A percentile compares a stretch with the other conserved stretches of the same genome.
Evolutionary conservation across 2,797 vertebrate genomes (phyloP).

Genomic region (Natrix natrix): DNA sequence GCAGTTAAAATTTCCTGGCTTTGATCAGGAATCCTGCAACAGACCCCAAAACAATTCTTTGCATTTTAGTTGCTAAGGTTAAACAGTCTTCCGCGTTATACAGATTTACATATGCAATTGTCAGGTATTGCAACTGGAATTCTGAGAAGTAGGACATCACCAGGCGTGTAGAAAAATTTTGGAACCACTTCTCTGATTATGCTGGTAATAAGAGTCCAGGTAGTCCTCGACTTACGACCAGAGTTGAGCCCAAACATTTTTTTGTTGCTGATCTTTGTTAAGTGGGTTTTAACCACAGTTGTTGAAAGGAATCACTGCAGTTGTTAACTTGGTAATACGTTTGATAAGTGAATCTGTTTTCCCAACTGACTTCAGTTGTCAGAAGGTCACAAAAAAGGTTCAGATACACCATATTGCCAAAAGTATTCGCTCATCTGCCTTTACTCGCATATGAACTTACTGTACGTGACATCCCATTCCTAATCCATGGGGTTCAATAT

Average conservation of each 20-base stretch:
- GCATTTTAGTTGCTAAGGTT: background rate
- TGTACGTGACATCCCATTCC: no score
- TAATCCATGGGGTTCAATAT: no score
- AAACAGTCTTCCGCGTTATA: background rate
- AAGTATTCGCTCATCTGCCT: no score
- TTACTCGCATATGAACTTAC: no score
- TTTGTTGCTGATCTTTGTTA: background rate
- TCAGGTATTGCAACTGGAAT: background rate
- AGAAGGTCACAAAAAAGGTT: background rate
- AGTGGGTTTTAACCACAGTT: background rate
- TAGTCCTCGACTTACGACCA: background rate
- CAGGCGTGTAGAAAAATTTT: background rate
- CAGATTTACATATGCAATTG: background rate
- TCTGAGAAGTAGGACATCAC: background rate
- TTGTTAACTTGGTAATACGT: background rate
- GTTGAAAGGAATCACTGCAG: background rate
- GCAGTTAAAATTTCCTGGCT: accelerated
- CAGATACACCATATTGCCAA: no score
- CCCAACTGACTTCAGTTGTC: background rate
- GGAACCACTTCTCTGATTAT: background rate
- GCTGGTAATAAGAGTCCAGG: background rate
- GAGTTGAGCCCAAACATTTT: background rate
- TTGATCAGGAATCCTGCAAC: background rate
- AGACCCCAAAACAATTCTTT: no score
- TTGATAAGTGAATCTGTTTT: background rate